Evolutionary conservation across 2,797 vertebrate species (phyloP).

Genomic region (Chloroceryle amazona): DNA sequence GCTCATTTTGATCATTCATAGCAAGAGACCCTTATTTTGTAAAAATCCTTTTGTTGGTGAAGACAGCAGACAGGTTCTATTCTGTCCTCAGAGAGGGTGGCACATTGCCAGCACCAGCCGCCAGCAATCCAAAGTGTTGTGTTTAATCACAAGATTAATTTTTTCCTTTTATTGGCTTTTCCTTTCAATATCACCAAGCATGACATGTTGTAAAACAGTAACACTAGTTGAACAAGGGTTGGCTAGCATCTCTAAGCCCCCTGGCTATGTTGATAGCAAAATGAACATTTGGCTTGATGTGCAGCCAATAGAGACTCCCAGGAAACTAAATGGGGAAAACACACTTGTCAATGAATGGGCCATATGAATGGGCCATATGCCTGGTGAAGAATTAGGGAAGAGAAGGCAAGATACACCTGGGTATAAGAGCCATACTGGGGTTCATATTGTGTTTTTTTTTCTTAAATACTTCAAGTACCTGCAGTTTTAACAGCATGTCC

Average conservation of each 20-base stretch:
- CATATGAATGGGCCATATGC: not conserved
- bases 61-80: slow-evolving; percentile 47
- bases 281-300: slow-evolving; percentile 61
- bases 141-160: slow-evolving; percentile 70
- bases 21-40: slow-evolving; percentile 28
- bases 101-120: slow-evolving; percentile 39
- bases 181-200: slow-evolving; percentile 41
- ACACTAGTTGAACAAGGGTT: slow-evolving; percentile 53
- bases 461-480: not conserved
- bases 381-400: not conserved
- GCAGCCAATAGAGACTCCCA: slow-evolving; percentile 49
- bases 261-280: slow-evolving; percentile 56
- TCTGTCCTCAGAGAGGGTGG: slow-evolving; percentile 15
- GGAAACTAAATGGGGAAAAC: slow-evolving; percentile 18
- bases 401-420: not conserved
- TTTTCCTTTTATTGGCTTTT: slow-evolving; percentile 68
- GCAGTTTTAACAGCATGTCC: not conserved
- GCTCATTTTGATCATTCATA: slow-evolving; percentile 34
- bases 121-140: slow-evolving; percentile 32
- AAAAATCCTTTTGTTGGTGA: slow-evolving; percentile 25
- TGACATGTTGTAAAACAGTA: slow-evolving; percentile 68
- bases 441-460: not conserved
- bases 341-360: not conserved
- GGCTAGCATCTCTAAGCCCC: slow-evolving; percentile 34
- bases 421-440: not conserved